Evolutionary conservation across 2,797 vertebrate genomes (phyloP).

Genomic region (Malurus leucopterus): DNA sequence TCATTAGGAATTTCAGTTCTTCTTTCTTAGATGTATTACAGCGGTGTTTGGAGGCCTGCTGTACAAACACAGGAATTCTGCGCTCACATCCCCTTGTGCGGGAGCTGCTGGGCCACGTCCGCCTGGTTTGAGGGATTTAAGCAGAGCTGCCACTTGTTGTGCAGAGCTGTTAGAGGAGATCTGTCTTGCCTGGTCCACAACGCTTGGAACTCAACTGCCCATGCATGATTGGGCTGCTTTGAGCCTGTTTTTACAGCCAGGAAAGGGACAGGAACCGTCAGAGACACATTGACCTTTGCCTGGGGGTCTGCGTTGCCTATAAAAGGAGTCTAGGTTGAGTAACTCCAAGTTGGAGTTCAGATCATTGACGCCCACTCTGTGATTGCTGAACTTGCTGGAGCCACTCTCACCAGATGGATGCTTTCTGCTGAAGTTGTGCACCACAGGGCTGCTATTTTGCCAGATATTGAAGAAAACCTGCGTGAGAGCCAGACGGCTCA

Average conservation of each 20-base stretch:
- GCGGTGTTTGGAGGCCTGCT: slow-evolving; percentile 16
- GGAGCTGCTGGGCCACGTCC: neutral
- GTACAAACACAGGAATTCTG: slow-evolving; percentile 25
- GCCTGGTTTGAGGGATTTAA: neutral
- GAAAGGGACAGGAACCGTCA: neutral
- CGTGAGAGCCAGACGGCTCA: neutral
- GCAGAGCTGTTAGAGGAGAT: neutral
- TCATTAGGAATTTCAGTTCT: slow-evolving; percentile 48
- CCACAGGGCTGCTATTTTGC: neutral
- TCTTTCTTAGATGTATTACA: slow-evolving; percentile 37
- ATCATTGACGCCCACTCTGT: neutral
- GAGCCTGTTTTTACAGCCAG: neutral
- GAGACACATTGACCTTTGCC: neutral
- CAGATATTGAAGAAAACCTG: neutral
- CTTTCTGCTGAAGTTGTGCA: neutral
- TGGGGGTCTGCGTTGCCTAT: neutral
- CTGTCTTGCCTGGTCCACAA: fast-evolving
- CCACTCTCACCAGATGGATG: neutral
- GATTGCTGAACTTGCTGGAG: neutral
- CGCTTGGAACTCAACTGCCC: neutral
- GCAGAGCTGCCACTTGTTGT: neutral
- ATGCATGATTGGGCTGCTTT: neutral
- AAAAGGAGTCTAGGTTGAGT: neutral
- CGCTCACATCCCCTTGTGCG: neutral
- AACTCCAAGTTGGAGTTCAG: neutral